Evolutionary conservation across 2,797 vertebrate species (phyloP), one percentile per base, ranked within the genome.

Genomic region (Lepilemur septentrionalis): DNA sequence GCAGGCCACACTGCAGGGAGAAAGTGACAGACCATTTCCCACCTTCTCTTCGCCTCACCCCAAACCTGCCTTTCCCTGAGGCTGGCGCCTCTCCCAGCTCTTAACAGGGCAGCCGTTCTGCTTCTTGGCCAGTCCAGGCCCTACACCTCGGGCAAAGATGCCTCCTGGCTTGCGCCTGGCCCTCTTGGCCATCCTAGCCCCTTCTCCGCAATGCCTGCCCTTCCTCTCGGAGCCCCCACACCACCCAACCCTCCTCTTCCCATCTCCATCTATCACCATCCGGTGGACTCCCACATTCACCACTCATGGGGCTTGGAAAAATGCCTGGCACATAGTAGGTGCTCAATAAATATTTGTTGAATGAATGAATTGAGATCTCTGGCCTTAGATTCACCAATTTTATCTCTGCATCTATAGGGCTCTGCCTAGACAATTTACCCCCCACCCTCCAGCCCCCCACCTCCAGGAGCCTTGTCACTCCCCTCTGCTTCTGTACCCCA

Each of bases 301-400:
- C 28, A 67, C 30, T 48, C 3, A 5, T 0, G 2, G 75, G 57
- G 32, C 59, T 35, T 28, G n/a, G 52, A 75, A 80, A 30, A 50
- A 43, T 59, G 83, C 96, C 95, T 94, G 95, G 94, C 86, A 96
- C 94, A 95, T 67, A 89, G 94, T 91, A 97, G 94, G 95, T 92
- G 91, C 94, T 97, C 97, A 98, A 92, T 98, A 97, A 98, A 97
- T 97, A 97, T 96, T 95, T 96, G 95, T 96, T 38, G 89, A 96
- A 96, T 97, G 89, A 94, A 96, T 91, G 96, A 85, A 86, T 35
- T 2, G 46, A 78, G 50, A 91, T 2, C 25, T 38, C 22, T 70
- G 22, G 14, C 32, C 65, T 72, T 57, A 30, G 63, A 30, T 75
- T 92, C 28, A 1, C 0, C 0, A n/a, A 46, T 70, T 89, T 92